Percentiles rank a stretch among this genome's conserved stretches.
Conservation (phyloP, 1,140 invertebrate genomes). For the Lepidurus packardi region DNA sequence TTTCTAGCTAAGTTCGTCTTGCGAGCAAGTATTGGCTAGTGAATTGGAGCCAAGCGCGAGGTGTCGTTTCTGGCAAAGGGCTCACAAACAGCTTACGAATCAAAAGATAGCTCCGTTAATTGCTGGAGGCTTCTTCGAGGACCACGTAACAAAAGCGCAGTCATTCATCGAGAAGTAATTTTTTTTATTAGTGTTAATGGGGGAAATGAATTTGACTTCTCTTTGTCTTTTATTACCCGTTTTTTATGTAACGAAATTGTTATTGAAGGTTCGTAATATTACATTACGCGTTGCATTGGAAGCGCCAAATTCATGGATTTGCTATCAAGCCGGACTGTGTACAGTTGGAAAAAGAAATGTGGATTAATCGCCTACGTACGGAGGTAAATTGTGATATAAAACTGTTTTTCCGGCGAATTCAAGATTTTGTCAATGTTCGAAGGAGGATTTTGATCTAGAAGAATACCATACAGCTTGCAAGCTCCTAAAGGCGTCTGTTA, state of each 20-base stretch:
- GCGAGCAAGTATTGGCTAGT: neutral
- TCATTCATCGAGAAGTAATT: conserved; percentile 17
- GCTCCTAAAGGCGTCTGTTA: neutral
- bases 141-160: conserved; percentile 24
- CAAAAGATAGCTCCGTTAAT: conserved; percentile 23
- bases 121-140: conserved; percentile 28
- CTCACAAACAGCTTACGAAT: conserved; percentile 14
- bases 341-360: conserved; percentile 12
- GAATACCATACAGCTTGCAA: neutral
- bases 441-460: neutral
- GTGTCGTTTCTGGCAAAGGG: conserved; percentile 26
- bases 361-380: neutral
- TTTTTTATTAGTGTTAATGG: neutral
- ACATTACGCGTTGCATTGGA: neutral
- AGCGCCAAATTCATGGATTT: neutral
- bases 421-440: too few species aligned
- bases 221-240: neutral
- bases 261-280: neutral
- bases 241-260: neutral
- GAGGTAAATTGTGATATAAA: neutral
- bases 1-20: neutral
- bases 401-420: too few species aligned
- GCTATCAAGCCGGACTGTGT: neutral
- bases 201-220: neutral
- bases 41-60: neutral